phyloP scores from a whole-genome alignment of 2,888 invertebrate species.

The Aproaerema taeniolella region DNA sequence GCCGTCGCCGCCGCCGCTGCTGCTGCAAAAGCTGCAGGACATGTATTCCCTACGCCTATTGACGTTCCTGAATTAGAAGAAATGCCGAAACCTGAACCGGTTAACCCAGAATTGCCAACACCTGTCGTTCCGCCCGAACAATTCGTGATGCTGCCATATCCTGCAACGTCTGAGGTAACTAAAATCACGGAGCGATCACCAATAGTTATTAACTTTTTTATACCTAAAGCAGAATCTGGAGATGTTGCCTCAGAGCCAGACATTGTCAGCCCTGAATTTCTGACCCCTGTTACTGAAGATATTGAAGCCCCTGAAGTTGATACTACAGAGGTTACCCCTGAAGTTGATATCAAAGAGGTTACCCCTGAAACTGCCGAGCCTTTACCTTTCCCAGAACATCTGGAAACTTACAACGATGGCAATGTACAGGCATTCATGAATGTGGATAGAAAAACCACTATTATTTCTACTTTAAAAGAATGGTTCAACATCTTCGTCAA shows the following conservation, averaged over 20 bases:
- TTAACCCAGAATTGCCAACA: conserved; percentile 13
- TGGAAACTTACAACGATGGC: conserved; percentile 52
- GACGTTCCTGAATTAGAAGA: conserved; percentile 13
- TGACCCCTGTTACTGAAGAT: not conserved
- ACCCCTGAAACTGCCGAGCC: conserved; percentile 5
- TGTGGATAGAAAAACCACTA: conserved; percentile 34
- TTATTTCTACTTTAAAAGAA: conserved; percentile 42
- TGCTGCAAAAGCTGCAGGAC: conserved; percentile 17
- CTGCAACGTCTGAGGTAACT: too few species aligned
- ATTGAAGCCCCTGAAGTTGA: not conserved
- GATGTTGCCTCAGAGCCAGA: not conserved
- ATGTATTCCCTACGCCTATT: conserved; percentile 15
- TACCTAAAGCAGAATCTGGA: not conserved
- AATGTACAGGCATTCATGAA: conserved; percentile 45
- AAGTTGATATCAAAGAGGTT: too few species aligned
- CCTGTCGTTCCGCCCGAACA: conserved; percentile 17
- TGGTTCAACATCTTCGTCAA: conserved; percentile 55
- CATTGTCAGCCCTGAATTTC: not conserved
- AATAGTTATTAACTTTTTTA: too few species aligned
- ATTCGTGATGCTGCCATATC: conserved; percentile 9
- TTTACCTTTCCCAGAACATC: conserved; percentile 22
- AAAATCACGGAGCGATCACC: too few species aligned
- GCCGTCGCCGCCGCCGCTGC: conserved; percentile 40
- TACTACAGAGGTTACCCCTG: conserved; percentile 6
- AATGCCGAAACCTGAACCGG: conserved; percentile 16